Base-by-base conservation (phyloP, 2,888 invertebrate species). In the Eudasyphora cyanicolor region DNA sequence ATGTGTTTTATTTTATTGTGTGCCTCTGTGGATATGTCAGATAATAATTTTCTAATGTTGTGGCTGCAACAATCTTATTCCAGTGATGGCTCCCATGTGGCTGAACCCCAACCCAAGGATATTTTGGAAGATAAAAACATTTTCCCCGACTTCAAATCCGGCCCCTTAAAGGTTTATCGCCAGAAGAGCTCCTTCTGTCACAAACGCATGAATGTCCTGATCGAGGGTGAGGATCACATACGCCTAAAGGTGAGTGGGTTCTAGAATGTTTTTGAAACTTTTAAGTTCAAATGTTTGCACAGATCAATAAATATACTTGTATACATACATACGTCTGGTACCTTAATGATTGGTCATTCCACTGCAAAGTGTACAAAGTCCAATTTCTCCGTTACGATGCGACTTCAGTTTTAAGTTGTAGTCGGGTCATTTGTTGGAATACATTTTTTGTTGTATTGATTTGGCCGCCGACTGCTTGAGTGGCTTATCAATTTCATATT, bases 181-280 rank as follows among this genome's bases (percentile, higher is more conserved):
- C 93, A 93, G 85, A 93, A 93, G 85, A 94, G 95, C 0, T 92
- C 94, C 0, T 96, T 96, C 87, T 94, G 95, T 87, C 95, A 95
- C 94, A 94, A 95, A 64, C 94, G 94, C 79, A 86, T 94, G 88
- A 93, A 92, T 89, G 81, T 94, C 4, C 89, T 93, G 74, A 86
- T 94, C 29, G 93, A 94, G 86, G 92, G 92, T 57, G 93, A 93
- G 87, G 93, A 93, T 17, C 90, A 93, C 51, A 89, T 94, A 57
- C 89, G 92, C 77, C 91, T 93, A 81, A 93, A 94, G 92, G 94
- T 94, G 89, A 88, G 86, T 80, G 8, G 27, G 24, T 17, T 45
- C 45, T 2, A 8, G 8, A 32, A 32, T 6, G n/a, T 54, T 71
- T 5, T 49, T 29, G 6, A 12, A 12, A 54, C 8, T 71, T 54